Conservation (phyloP, 2,797 vertebrate species). For the Lagorchestes hirsutus region DNA sequence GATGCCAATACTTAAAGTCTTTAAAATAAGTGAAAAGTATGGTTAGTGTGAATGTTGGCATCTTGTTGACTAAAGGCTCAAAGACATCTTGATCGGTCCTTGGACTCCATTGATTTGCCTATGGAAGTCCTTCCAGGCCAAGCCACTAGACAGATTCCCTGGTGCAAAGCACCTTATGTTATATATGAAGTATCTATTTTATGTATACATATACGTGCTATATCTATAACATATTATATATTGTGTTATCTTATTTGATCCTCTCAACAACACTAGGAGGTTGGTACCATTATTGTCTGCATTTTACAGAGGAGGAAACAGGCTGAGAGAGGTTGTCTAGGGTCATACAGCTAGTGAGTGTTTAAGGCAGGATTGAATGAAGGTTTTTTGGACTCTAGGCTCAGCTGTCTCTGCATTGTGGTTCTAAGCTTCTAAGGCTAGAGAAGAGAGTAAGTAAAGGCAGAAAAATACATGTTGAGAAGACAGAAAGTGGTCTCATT, state of each 20-base stretch:
- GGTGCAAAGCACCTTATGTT: background rate
- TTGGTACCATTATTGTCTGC: background rate
- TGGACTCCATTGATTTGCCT: background rate
- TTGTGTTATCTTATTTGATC: background rate
- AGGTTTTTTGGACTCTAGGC: background rate
- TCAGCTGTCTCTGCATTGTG: background rate
- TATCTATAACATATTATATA: background rate
- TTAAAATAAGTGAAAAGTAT: background rate
- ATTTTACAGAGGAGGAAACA: background rate
- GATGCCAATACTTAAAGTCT: background rate
- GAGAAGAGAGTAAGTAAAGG: background rate
- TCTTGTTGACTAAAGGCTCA: background rate
- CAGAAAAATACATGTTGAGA: background rate
- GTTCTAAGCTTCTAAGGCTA: background rate
- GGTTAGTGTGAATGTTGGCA: background rate
- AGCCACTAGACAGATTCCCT: background rate
- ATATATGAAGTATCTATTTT: background rate
- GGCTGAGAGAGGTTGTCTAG: background rate
- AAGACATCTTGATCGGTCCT: background rate
- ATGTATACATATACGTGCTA: too few species aligned
- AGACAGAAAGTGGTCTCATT: background rate
- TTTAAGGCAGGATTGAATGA: background rate
- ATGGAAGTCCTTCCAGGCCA: background rate
- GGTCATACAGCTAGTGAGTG: background rate
- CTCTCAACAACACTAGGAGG: background rate